phyloP scores from a whole-genome alignment of 2,888 invertebrate genomes.

The Hartigia nigra region DNA sequence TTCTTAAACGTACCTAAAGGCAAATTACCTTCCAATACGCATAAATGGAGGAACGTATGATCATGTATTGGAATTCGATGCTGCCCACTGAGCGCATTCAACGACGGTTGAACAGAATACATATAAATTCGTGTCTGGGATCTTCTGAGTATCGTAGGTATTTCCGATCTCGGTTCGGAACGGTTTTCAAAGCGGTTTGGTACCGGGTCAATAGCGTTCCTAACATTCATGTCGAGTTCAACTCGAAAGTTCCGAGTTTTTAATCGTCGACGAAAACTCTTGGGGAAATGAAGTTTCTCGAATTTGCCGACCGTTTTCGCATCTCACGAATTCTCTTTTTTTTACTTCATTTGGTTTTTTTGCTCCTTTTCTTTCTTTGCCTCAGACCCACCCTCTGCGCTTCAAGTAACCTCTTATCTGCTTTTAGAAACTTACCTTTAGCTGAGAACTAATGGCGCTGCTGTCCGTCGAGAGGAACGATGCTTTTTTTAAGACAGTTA shows the following conservation, averaged over 20 bases:
- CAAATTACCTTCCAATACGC: not conserved
- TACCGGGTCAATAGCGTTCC: constrained; percentile 22
- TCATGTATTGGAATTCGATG: not conserved
- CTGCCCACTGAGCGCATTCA: not conserved
- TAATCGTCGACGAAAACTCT: constrained; percentile 18
- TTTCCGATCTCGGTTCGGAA: not conserved
- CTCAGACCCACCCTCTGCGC: constrained; percentile 8
- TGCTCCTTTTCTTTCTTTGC: constrained; percentile 25
- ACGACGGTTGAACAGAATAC: not conserved
- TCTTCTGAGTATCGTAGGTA: not conserved
- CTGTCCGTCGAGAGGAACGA: not conserved
- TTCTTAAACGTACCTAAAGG: not conserved
- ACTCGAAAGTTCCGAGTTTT: constrained; percentile 24
- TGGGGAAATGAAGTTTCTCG: constrained; percentile 25
- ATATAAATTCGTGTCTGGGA: not conserved
- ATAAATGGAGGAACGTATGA: not conserved
- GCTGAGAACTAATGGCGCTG: not conserved
- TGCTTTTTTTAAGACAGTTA: not conserved
- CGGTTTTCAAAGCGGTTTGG: constrained; percentile 11
- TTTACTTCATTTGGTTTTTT: constrained; percentile 28
- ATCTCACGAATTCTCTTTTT: constrained; percentile 14
- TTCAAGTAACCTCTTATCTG: constrained; percentile 14
- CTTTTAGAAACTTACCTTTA: not conserved
- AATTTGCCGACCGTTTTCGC: constrained; percentile 11
- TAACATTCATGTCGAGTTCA: constrained; percentile 18